These are phyloP conservation scores for Aphelinus certus DNA, from an alignment of 1,140 invertebrate species.

Conservation along the genomic window DNA sequence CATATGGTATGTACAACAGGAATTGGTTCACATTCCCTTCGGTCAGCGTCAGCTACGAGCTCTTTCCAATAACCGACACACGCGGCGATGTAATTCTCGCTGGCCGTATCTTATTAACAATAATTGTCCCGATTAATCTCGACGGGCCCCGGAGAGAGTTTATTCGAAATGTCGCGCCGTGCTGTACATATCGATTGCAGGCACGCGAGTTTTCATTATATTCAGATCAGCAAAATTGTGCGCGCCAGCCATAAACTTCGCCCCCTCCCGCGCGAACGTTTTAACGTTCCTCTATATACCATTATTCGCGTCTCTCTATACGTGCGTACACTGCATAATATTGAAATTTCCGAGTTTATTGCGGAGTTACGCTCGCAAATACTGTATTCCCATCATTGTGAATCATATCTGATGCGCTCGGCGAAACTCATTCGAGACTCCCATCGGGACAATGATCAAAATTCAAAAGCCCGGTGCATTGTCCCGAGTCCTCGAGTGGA, in stretches of 20 bases:
- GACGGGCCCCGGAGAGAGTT: not conserved
- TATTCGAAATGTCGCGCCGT: constrained; percentile 8
- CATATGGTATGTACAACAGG: too few species aligned
- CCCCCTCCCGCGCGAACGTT: not conserved
- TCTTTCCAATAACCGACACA: not conserved
- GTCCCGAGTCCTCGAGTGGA: too few species aligned
- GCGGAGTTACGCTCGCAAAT: too few species aligned
- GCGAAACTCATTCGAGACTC: too few species aligned
- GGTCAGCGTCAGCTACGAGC: too few species aligned
- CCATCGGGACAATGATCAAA: too few species aligned
- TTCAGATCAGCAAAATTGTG: constrained; percentile 1
- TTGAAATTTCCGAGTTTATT: not conserved
- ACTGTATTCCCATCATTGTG: too few species aligned
- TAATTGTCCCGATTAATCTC: constrained; percentile 5
- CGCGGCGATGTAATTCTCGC: not conserved
- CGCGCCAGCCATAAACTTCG: constrained; percentile 7
- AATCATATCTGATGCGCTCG: too few species aligned
- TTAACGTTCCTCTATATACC: too few species aligned
- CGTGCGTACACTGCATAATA: not conserved
- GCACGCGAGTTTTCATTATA: constrained; percentile 15
- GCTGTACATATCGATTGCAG: not conserved
- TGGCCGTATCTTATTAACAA: too few species aligned
- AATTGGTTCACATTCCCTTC: too few species aligned
- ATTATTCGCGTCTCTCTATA: not conserved
- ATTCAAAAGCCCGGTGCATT: too few species aligned